Percentiles rank a stretch among this genome's conserved stretches.
Evolutionary conservation across 1,140 invertebrate genomes (phyloP).

Genomic region (Drosophila pachea): DNA sequence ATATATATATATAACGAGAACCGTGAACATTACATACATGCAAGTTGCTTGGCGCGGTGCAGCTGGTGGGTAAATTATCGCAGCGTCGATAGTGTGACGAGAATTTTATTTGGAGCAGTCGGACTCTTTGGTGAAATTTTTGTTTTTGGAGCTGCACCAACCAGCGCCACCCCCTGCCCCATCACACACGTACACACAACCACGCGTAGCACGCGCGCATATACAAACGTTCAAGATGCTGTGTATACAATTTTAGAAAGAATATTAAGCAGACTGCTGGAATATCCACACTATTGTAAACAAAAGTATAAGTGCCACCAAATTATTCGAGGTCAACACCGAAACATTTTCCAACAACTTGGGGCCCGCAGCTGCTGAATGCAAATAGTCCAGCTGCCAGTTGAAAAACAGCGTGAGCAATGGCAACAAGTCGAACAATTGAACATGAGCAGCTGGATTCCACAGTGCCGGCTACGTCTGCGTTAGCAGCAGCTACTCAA

Average conservation of each 20-base stretch:
- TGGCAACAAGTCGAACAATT: constrained; percentile 59
- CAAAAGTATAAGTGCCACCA: constrained; percentile 41
- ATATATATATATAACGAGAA: constrained; percentile 36
- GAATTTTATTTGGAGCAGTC: constrained; percentile 40
- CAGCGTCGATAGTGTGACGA: constrained; percentile 27
- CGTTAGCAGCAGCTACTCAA: constrained; percentile 3
- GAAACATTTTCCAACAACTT: constrained; percentile 27
- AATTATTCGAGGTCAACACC: constrained; percentile 40
- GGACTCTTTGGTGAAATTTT: constrained; percentile 46
- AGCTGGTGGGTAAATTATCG: constrained; percentile 35
- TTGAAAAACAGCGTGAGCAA: constrained; percentile 44
- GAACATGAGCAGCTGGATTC: constrained; percentile 26
- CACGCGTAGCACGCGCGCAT: constrained; percentile 5
- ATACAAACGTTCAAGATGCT: constrained; percentile 52
- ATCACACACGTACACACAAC: constrained; percentile 6
- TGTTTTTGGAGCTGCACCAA: constrained; percentile 38
- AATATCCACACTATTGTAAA: constrained; percentile 68
- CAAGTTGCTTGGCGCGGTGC: constrained; percentile 32
- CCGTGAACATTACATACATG: constrained; percentile 21
- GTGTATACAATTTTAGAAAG: constrained; percentile 70
- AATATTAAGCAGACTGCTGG: constrained; percentile 52
- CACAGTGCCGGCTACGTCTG: constrained; percentile 13
- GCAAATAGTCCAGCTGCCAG: constrained; percentile 39
- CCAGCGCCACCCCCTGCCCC: constrained; percentile 25
- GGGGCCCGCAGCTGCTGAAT: constrained; percentile 37